Evolutionary conservation across 2,797 vertebrate genomes (phyloP).

Genomic region (Acridotheres tristis): DNA sequence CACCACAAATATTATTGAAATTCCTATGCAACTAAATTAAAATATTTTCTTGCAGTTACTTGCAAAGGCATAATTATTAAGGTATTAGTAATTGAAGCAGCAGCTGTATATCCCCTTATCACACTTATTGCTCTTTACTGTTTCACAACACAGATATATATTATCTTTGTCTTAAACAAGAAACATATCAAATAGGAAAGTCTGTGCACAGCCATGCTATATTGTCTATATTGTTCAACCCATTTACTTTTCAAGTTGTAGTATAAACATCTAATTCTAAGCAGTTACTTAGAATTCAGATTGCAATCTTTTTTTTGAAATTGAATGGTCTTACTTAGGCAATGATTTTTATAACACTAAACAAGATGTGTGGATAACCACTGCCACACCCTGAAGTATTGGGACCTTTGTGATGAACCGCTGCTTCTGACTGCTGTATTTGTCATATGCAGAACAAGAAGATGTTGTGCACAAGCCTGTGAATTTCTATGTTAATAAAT

Average conservation of each 20-base stretch:
- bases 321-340: neutral
- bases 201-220: neutral
- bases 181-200: neutral
- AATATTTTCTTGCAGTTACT: neutral
- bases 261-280: neutral
- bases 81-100: neutral
- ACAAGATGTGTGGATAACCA: neutral
- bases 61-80: neutral
- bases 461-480: neutral
- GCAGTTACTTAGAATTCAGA: neutral
- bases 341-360: neutral
- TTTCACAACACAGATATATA: neutral
- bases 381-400: neutral
- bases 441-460: neutral
- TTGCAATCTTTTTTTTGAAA: neutral
- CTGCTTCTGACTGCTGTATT: neutral
- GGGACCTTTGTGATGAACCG: neutral
- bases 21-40: neutral
- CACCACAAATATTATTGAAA: neutral
- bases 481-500: slow-evolving; percentile 11
- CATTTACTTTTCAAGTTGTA: neutral
- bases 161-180: neutral
- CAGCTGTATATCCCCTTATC: neutral
- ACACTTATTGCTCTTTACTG: neutral
- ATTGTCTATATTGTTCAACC: neutral